phyloP scores from a whole-genome alignment of 2,888 invertebrate species.

The Pomacea canaliculata region DNA sequence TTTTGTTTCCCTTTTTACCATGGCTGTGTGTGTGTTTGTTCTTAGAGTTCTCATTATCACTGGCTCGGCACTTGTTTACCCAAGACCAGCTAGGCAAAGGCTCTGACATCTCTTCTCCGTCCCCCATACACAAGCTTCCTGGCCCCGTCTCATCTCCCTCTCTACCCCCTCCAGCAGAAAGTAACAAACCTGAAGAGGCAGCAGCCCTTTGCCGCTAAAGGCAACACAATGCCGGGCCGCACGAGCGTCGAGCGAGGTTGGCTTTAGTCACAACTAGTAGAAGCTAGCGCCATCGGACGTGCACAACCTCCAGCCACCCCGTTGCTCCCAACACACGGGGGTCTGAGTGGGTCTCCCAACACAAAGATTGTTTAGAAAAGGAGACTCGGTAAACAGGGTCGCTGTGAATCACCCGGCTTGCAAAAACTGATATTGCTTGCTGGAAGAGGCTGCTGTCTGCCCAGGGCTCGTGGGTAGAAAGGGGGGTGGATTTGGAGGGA shows the following conservation, averaged over 20 bases:
- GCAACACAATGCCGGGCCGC: no score
- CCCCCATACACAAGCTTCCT: slow-evolving; percentile 27
- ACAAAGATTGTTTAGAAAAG: slow-evolving; percentile 19
- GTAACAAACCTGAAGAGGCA: slow-evolving; percentile 4
- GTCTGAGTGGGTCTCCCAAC: neutral
- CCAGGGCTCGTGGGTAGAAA: neutral
- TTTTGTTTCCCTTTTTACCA: slow-evolving; percentile 35
- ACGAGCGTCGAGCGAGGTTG: no score
- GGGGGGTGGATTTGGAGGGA: no score
- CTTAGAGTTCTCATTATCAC: slow-evolving; percentile 36
- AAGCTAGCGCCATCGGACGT: neutral
- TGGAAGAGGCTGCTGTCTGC: slow-evolving; percentile 2
- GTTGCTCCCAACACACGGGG: neutral
- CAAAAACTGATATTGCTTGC: slow-evolving; percentile 6
- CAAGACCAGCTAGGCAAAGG: slow-evolving; percentile 21
- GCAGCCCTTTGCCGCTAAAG: neutral
- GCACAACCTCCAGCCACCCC: slow-evolving; percentile 1
- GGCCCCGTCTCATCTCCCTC: slow-evolving; percentile 13
- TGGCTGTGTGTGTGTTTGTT: slow-evolving; percentile 35
- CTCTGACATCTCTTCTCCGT: slow-evolving; percentile 24
- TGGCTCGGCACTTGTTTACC: slow-evolving; percentile 34
- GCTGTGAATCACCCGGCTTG: neutral
- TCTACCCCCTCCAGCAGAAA: neutral
- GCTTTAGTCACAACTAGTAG: no score
- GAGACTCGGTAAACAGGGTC: slow-evolving; percentile 8